Evolutionary conservation across 2,797 vertebrate species (phyloP).

Genomic region (Eupleurogrammus muticus): DNA sequence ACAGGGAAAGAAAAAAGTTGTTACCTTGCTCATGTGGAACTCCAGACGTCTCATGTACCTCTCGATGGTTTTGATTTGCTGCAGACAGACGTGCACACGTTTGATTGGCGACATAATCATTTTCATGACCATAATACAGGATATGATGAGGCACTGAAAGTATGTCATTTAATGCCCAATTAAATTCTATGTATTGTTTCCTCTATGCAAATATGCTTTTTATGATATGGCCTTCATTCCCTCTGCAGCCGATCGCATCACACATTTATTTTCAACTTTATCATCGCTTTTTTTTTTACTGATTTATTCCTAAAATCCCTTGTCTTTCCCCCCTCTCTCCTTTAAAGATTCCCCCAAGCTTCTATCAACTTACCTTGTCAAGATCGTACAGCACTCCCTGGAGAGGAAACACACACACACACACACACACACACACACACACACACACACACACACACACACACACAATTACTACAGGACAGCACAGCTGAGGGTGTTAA

Average conservation of each 20-base stretch:
- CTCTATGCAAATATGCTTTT: constrained; percentile 11
- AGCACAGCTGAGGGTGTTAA: constrained; percentile 24
- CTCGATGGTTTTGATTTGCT: constrained; percentile 99
- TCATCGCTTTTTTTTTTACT: constrained; percentile 17
- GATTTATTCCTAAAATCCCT: constrained; percentile 19
- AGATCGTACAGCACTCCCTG: constrained; percentile 98
- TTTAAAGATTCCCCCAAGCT: constrained; percentile 34
- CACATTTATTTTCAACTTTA: constrained; percentile 12
- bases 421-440: constrained; percentile 34
- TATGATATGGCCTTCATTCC: background rate
- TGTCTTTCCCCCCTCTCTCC: background rate
- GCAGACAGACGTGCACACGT: constrained; percentile 54
- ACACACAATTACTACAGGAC: too few species aligned
- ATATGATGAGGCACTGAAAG: constrained; percentile 19
- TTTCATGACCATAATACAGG: background rate
- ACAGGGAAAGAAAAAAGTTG: too few species aligned
- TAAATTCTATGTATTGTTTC: constrained; percentile 11
- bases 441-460: constrained; percentile 26
- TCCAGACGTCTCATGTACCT: constrained; percentile 96
- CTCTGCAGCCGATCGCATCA: constrained; percentile 4
- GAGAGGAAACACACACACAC: constrained; percentile 57
- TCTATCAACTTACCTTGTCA: constrained; percentile 91
- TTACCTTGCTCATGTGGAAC: constrained; percentile 99
- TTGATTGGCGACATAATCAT: too few species aligned
- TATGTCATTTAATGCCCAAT: background rate